Evolutionary conservation across 2,797 vertebrate species (phyloP), one percentile per base, ranked within the genome.

Genomic region (Pseudomugil tenellus): DNA sequence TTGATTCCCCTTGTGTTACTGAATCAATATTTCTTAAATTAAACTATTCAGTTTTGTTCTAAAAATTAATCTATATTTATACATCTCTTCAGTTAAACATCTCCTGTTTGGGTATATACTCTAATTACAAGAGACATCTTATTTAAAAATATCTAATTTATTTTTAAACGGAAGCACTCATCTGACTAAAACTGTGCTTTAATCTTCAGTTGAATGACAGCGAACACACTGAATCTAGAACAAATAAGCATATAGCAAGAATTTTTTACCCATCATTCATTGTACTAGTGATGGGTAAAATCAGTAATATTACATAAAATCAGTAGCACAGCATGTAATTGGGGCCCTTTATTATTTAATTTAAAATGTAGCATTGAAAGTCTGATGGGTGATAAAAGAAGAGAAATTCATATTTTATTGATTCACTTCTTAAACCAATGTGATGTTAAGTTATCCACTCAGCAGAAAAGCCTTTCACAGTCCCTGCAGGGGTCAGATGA

Each of bases 361-460:
- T 85, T 84, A 60, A 87, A 79, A 77, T 80, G 70, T 73, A 78
- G 54, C 58, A 55, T 31, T 74, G 75, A 64, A 76, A 87, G 71
- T 14, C 63, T 76, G 13, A 6, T 63, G 57, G 46, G 28, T 65
- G 39, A 53, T 74, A 59, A 75, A 81, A 77, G 57, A 84, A 62
- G 32, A 63, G 37, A 66, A 79, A 86, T 78, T 61, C 61, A 68
- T 75, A 71, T 64, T 53, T 71, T 17, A 74, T 77, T 48, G 16
- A 55, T 76, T 70, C 65, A 66, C 49, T 70, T 69, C 54, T 70
- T 69, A 58, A 73, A 56, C 31, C 26, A 12, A 28, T 34, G 9
- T 51, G 57, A 46, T 63, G 60, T 61, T 70, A 66, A 58, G 19
- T 67, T 59, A 35, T 67, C 13, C 29, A 53, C 56, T 63, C 55